Conservation (phyloP, 2,888 invertebrate genomes). For the Dicycla oo region DNA sequence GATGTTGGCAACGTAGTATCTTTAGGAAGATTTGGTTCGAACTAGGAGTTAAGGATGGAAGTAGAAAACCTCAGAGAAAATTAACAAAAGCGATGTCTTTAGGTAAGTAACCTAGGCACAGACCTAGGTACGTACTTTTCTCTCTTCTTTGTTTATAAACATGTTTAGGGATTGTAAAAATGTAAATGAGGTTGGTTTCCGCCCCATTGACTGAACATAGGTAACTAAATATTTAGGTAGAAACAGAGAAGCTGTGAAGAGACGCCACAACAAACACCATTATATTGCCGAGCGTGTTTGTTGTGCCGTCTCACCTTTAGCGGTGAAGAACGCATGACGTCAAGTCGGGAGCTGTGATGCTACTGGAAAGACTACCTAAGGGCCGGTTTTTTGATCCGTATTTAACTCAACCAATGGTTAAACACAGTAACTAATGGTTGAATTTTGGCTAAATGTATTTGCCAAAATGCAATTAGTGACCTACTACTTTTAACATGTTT, state of each 20-base stretch:
- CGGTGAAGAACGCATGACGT: not conserved
- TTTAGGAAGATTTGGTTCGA: constrained; percentile 3
- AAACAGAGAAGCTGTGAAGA: constrained; percentile 5
- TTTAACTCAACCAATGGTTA: too few relatives aligned
- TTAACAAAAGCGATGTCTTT: not conserved
- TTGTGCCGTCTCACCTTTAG: constrained; percentile 11
- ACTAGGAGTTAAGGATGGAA: not conserved
- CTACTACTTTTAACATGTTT: too few relatives aligned
- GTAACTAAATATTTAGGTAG: constrained; percentile 19
- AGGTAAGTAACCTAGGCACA: constrained; percentile 26
- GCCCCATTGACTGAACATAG: not conserved
- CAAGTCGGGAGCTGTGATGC: not conserved
- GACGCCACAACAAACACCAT: too few relatives aligned
- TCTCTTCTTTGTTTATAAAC: constrained; percentile 22
- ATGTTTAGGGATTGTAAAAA: constrained; percentile 17
- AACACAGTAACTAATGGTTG: too few relatives aligned
- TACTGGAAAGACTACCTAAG: too few relatives aligned
- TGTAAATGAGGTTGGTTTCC: constrained; percentile 10
- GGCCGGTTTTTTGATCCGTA: too few relatives aligned
- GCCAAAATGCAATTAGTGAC: too few relatives aligned
- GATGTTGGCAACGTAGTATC: constrained; percentile 8
- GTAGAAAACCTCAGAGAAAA: not conserved
- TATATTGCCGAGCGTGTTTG: not conserved
- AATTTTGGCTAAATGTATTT: too few relatives aligned
- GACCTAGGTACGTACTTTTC: constrained; percentile 13